These are phyloP conservation scores for Pachyuromys duprasi DNA, from an alignment of 2,797 vertebrate species.

Conservation along the genomic window DNA sequence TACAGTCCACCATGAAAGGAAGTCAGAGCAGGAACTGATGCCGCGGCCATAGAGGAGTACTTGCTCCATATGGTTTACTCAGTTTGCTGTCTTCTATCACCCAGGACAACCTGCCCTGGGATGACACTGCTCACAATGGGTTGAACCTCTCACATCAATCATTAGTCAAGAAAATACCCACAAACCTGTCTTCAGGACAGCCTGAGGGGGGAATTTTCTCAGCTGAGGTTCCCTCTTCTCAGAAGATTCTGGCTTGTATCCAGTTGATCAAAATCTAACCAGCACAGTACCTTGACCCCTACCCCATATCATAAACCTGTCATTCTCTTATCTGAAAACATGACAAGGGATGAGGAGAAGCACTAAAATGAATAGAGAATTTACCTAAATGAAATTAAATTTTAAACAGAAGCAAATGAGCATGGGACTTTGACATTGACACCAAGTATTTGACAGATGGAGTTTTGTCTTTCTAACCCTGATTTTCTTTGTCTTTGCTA, in stretches of 20 bases:
- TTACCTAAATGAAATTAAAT: constrained; percentile 5
- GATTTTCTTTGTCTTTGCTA: not conserved
- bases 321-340: not conserved
- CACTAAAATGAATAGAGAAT: not conserved
- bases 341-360: not conserved
- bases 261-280: not conserved
- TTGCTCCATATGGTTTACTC: not conserved
- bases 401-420: not conserved
- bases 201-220: not conserved
- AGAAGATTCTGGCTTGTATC: not conserved
- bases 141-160: not conserved
- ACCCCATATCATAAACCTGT: not conserved
- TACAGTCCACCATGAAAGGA: not conserved
- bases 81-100: not conserved
- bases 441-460: not conserved
- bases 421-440: not conserved
- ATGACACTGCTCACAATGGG: not conserved
- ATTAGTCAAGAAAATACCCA: not conserved
- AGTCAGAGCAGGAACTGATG: not conserved
- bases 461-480: not conserved
- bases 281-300: too few species aligned
- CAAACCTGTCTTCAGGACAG: not conserved
- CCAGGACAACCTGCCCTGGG: not conserved
- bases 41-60: not conserved
- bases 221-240: not conserved